Base-by-base conservation (phyloP, 2,113 vertebrate species). In the Megaceryle maxima region DNA sequence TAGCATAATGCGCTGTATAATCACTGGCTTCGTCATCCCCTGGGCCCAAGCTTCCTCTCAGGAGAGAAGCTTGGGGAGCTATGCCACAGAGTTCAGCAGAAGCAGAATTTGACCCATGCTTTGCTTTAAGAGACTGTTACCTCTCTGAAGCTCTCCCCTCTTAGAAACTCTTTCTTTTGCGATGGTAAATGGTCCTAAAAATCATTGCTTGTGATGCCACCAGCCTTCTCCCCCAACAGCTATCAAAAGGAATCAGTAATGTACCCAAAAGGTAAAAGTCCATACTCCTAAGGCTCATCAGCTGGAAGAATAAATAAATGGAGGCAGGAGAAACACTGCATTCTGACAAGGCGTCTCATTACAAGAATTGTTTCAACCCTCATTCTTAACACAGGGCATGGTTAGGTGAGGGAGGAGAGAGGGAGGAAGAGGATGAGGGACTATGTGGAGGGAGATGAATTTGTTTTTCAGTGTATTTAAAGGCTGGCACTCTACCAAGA, bases 1-100 rank as follows among this genome's bases (percentile, higher is more conserved):
- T 92, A 91, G 81, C 73, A 83, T 91, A 92, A 90, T 95, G 79
- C 88, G 46, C 64, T 97, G 80, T 74, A 89, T 94, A 97, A 95
- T 95, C 84, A 79, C 55, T 57, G 63, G 44, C 59, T 94, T 79
- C 28, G 3, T 84, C 89, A 66, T 73, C 41, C 51, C 44, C 33
- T 81, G 83, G 57, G 70, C 55, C 66, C 6, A 7, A 60, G 19
- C 37, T 80, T 80, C 66, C 67, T 93, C 76, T 67, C 33, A 75
- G 51, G 62, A 37, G 62, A 37, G 37, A 46, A 60, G 53, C 43
- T 64, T 13, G 81, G 73, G 69, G 51, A 93, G 43, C 17, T 73
- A 68, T 88, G 77, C 44, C 62, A 35, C 44, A 44, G 48, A 84
- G 69, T 48, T 73, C 41, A 68, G n/a, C 68, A 57, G 15, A 83